Evolutionary conservation across 2,888 invertebrate species (phyloP).

Genomic region (Crioceris asparagi): DNA sequence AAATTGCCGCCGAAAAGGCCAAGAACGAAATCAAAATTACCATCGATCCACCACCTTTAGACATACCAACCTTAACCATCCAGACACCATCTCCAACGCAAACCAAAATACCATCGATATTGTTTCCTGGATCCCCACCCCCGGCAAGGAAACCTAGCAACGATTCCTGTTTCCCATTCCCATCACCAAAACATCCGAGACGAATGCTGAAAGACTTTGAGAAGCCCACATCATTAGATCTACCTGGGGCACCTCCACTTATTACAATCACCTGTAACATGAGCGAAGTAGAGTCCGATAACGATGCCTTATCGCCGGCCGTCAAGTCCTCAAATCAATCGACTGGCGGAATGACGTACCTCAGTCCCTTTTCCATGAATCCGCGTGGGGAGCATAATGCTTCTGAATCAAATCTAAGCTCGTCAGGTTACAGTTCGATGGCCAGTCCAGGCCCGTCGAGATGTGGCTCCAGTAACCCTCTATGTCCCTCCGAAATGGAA

Average conservation of each 20-base stretch:
- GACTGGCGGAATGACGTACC: conserved; percentile 54
- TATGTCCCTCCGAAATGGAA: conserved; percentile 66
- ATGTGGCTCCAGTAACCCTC: conserved; percentile 70
- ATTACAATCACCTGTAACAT: conserved; percentile 67
- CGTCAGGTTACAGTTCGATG: conserved; percentile 78
- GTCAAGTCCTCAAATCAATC: conserved; percentile 37
- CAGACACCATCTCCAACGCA: conserved; percentile 61
- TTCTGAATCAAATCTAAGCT: conserved; percentile 73
- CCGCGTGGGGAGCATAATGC: conserved; percentile 62
- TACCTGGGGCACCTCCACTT: conserved; percentile 54
- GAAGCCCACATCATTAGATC: conserved; percentile 49
- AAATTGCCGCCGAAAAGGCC: conserved; percentile 28
- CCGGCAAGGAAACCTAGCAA: conserved; percentile 27
- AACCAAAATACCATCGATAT: conserved; percentile 37
- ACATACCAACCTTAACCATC: conserved; percentile 54
- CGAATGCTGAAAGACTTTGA: conserved; percentile 52
- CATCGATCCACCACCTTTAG: conserved; percentile 37
- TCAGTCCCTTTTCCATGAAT: conserved; percentile 69
- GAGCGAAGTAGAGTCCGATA: conserved; percentile 63
- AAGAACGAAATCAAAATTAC: conserved; percentile 19
- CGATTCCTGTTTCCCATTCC: conserved; percentile 29
- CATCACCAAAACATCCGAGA: conserved; percentile 25
- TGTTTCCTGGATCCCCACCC: conserved; percentile 45
- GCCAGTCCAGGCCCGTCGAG: conserved; percentile 74
- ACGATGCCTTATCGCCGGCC: conserved; percentile 56